These are phyloP conservation scores for Troides aeacus DNA, from an alignment of 2,888 invertebrate genomes.

Conservation along the genomic window DNA sequence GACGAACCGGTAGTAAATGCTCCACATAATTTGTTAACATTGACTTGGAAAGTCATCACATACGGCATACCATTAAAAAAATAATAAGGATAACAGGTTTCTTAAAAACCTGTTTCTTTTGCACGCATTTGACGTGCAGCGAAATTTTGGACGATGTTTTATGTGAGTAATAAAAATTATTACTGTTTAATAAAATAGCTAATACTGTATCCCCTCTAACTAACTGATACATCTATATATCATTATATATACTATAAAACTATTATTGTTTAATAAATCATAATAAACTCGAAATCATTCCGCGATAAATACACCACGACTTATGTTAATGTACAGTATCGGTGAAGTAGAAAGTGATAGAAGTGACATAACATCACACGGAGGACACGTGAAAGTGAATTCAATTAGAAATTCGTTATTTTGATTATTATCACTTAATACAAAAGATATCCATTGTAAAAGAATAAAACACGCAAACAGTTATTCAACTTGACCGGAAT, in stretches of 20 bases:
- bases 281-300: no score
- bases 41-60: background rate
- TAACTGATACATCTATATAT: no score
- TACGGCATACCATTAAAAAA: background rate
- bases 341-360: no score
- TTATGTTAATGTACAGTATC: no score
- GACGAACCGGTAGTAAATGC: background rate
- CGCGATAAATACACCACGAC: no score
- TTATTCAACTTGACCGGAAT: conserved; percentile 2
- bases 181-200: background rate
- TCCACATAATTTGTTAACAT: background rate
- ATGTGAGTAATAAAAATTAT: background rate
- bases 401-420: no score
- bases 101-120: background rate
- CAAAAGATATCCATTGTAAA: background rate
- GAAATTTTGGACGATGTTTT: background rate
- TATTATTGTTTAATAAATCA: no score
- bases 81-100: background rate
- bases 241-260: no score
- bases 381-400: no score
- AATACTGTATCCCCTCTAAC: no score
- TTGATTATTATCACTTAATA: no score
- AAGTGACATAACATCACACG: no score
- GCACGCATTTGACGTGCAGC: background rate
- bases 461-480: background rate